Percentiles rank a stretch among this genome's conserved stretches.
Evolutionary conservation across 2,888 invertebrate species (phyloP).

Genomic region (Sclerodermus sp.): DNA sequence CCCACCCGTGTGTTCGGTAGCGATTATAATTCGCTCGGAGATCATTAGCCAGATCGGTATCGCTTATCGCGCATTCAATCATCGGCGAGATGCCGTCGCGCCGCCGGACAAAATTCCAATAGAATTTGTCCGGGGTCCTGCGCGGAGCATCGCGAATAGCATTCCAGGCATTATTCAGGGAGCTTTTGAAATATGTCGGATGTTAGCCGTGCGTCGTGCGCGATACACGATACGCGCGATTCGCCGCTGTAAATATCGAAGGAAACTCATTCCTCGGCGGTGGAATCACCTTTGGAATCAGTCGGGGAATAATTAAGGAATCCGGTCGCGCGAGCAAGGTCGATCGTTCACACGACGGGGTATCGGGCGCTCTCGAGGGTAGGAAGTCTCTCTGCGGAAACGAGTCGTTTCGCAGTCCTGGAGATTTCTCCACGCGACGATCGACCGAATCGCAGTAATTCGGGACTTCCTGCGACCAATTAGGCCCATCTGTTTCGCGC

Average conservation of each 20-base stretch:
- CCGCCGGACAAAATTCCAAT: too few species aligned
- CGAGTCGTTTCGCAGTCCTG: constrained; percentile 27
- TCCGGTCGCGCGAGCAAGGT: constrained; percentile 34
- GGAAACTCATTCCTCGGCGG: not conserved
- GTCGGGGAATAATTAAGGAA: constrained; percentile 42
- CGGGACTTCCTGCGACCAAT: constrained; percentile 36
- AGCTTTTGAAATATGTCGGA: not conserved
- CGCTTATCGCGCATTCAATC: too few species aligned
- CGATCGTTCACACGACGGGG: constrained; percentile 47
- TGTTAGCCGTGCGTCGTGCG: not conserved
- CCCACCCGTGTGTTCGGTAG: too few species aligned
- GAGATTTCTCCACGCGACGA: constrained; percentile 21
- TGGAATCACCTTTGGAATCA: constrained; percentile 29
- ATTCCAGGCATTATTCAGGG: too few species aligned
- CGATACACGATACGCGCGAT: too few species aligned
- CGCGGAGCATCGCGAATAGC: not conserved
- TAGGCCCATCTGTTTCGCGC: constrained; percentile 32
- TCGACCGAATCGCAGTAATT: constrained; percentile 31
- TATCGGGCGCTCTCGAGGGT: constrained; percentile 14
- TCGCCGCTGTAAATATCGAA: not conserved
- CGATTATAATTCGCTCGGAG: too few species aligned
- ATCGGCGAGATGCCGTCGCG: too few species aligned
- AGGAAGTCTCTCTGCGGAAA: constrained; percentile 7
- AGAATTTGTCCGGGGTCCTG: too few species aligned
- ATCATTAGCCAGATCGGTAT: too few species aligned